Conservation (phyloP, 2,888 invertebrate genomes). For the Mythimna lalbum region DNA sequence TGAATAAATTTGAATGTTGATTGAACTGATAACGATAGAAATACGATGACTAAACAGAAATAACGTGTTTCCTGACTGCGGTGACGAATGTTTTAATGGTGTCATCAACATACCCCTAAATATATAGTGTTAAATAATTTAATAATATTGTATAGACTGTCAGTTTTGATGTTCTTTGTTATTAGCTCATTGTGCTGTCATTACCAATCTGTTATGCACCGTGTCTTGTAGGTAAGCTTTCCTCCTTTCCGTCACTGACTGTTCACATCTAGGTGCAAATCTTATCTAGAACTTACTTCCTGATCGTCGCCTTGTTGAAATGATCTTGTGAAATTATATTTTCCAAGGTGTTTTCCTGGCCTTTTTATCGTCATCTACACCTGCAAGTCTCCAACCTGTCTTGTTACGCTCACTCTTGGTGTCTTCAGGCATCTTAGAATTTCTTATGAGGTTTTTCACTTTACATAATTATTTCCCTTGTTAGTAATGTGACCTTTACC, state of each 20-base stretch:
- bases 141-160: slow-evolving; percentile 4
- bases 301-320: background rate
- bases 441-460: background rate
- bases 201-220: background rate
- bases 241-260: background rate
- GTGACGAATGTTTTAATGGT: slow-evolving; percentile 1
- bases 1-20: slow-evolving; percentile 27
- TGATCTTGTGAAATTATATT: background rate
- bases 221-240: too few relatives aligned
- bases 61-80: slow-evolving; percentile 8
- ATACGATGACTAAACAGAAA: slow-evolving; percentile 2
- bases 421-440: background rate
- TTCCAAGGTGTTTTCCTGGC: background rate
- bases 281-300: background rate
- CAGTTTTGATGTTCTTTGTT: background rate
- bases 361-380: background rate
- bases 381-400: background rate
- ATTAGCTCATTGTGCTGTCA: background rate
- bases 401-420: too few relatives aligned
- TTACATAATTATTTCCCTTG: too few relatives aligned
- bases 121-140: background rate
- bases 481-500: slow-evolving; percentile 12
- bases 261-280: too few relatives aligned
- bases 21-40: slow-evolving; percentile 23
- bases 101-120: background rate